Conservation (phyloP, 2,888 invertebrate genomes). For the Drosophila anomalipes region DNA sequence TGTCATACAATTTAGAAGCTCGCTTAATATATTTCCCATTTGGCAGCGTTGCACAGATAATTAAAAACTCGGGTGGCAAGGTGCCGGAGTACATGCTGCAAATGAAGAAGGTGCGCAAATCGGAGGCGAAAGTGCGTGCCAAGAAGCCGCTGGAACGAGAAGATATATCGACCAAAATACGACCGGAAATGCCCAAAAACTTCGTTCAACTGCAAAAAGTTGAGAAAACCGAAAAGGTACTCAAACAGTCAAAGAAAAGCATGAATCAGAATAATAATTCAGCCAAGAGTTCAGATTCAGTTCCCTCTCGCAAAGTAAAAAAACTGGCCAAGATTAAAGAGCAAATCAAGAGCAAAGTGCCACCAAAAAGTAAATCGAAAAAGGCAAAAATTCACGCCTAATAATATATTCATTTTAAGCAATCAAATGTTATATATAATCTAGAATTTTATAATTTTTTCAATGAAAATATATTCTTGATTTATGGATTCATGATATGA, state of each 20-base stretch:
- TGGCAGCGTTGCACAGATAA: conserved; percentile 93
- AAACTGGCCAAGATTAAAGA: conserved; percentile 44
- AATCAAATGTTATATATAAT: conserved; percentile 4
- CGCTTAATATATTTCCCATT: background rate
- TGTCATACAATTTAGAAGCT: accelerated
- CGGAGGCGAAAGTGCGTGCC: conserved; percentile 87
- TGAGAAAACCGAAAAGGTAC: conserved; percentile 28
- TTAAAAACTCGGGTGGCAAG: conserved; percentile 95
- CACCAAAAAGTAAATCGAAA: conserved; percentile 29
- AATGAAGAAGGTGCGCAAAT: conserved; percentile 89
- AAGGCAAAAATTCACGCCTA: conserved; percentile 7
- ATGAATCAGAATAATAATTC: conserved; percentile 1
- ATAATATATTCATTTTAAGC: background rate
- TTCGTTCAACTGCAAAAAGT: conserved; percentile 36
- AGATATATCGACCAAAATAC: conserved; percentile 87
- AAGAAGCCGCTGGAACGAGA: conserved; percentile 89
- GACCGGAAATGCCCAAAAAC: conserved; percentile 48
- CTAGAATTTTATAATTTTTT: conserved; percentile 2
- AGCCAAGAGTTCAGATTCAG: background rate
- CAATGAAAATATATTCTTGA: background rate
- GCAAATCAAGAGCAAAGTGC: conserved; percentile 8
- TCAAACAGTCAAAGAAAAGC: conserved; percentile 16
- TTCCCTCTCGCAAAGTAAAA: conserved; percentile 20
- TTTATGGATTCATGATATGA: background rate
- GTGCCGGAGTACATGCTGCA: conserved; percentile 96